phyloP scores from a whole-genome alignment of 2,888 invertebrate genomes.

The Chrysomela aeneicollis region DNA sequence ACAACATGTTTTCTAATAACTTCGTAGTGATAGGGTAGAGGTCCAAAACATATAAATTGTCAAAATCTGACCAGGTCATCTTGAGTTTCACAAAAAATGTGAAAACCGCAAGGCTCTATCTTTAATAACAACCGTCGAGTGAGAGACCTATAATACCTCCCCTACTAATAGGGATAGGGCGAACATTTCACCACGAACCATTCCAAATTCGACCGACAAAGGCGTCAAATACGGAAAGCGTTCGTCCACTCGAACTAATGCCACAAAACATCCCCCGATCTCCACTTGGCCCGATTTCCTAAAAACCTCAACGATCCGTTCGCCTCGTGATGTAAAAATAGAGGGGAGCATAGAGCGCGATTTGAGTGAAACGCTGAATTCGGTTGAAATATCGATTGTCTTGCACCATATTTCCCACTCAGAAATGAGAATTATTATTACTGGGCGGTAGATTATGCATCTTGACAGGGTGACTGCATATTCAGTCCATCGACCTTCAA shows the following conservation, averaged over 20 bases:
- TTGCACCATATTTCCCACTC: slow-evolving; percentile 43
- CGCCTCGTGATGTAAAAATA: neutral
- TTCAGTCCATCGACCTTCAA: too few relatives aligned
- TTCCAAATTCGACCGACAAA: neutral
- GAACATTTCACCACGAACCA: too few relatives aligned
- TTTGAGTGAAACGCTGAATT: slow-evolving; percentile 38
- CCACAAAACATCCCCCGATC: neutral
- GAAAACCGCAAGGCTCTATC: too few relatives aligned
- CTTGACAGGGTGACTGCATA: slow-evolving; percentile 8
- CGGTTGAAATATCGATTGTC: slow-evolving; percentile 45
- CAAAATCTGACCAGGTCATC: too few relatives aligned
- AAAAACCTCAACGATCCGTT: neutral
- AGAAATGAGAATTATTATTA: slow-evolving; percentile 17
- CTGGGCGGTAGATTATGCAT: slow-evolving; percentile 19
- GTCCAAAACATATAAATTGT: too few relatives aligned
- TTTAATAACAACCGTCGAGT: too few relatives aligned
- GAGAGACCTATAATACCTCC: too few relatives aligned
- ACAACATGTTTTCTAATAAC: too few relatives aligned
- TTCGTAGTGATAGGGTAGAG: too few relatives aligned
- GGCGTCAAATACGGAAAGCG: too few relatives aligned
- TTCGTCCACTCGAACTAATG: neutral
- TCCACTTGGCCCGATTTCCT: slow-evolving; percentile 1
- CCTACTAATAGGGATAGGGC: too few relatives aligned
- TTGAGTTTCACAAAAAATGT: too few relatives aligned
- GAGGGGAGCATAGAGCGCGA: slow-evolving; percentile 24